phyloP scores from a whole-genome alignment of 2,113 vertebrate genomes.

The Phyllostomus hastatus region DNA sequence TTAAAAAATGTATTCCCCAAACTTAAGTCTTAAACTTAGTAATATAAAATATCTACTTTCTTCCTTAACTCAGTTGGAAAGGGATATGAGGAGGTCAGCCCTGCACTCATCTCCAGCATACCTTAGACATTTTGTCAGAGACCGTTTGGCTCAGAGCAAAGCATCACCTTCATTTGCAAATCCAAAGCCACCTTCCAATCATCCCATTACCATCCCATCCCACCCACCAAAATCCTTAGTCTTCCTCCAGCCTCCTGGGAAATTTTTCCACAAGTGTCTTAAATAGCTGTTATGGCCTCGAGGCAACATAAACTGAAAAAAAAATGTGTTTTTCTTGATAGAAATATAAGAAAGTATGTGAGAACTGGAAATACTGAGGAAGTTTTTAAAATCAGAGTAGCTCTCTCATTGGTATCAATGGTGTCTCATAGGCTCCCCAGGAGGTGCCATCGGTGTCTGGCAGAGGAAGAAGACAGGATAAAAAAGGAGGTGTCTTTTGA shows the following conservation, averaged over 20 bases:
- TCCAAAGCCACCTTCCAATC: background rate
- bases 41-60: background rate
- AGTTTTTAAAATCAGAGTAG: background rate
- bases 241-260: background rate
- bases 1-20: background rate
- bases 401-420: background rate
- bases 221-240: background rate
- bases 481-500: background rate
- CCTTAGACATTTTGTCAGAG: background rate
- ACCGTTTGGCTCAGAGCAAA: background rate
- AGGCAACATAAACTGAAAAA: background rate
- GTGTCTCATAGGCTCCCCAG: rapidly evolving
- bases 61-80: background rate
- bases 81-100: background rate
- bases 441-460: background rate
- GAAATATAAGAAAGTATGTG: background rate
- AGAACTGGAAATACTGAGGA: background rate
- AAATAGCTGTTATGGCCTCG: background rate
- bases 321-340: background rate
- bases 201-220: background rate
- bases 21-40: background rate
- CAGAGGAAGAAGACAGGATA: background rate
- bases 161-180: background rate
- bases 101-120: background rate
- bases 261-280: background rate